Percentiles rank a stretch among this genome's conserved stretches.
Evolutionary conservation across 1,140 invertebrate genomes (phyloP).

Genomic region (Oryctes rhinoceros): DNA sequence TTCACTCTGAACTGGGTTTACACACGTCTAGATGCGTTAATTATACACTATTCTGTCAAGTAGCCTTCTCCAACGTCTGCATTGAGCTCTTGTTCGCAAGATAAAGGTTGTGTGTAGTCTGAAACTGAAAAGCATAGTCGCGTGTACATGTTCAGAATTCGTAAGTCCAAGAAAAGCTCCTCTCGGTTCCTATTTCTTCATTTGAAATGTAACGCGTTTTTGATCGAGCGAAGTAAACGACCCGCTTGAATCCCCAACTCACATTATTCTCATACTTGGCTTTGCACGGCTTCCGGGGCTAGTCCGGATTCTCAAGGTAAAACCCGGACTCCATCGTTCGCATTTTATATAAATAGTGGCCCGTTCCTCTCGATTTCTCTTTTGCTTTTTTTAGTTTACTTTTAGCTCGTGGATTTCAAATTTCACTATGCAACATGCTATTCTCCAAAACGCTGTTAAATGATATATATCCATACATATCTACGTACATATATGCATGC

Average conservation of each 20-base stretch:
- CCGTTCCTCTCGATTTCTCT: not conserved
- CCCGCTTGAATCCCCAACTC: constrained; percentile 46
- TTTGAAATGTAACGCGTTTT: constrained; percentile 56
- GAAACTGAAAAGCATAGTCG: not conserved
- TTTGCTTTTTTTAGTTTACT: not conserved
- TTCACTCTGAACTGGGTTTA: not conserved
- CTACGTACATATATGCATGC: too few species aligned
- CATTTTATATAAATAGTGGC: constrained; percentile 1
- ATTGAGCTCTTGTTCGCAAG: not conserved
- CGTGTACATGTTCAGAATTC: constrained; percentile 48
- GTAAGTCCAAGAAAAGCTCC: constrained; percentile 47
- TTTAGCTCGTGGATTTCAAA: not conserved
- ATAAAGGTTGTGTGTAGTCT: not conserved
- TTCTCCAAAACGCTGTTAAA: too few species aligned
- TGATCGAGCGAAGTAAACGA: constrained; percentile 54
- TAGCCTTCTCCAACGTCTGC: not conserved
- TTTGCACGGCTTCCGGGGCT: constrained; percentile 46
- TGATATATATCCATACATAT: not conserved
- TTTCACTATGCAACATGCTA: not conserved
- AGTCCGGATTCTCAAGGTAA: constrained; percentile 33
- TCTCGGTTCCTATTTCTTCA: constrained; percentile 52
- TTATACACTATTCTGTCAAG: not conserved
- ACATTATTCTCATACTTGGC: constrained; percentile 54
- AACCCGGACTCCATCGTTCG: not conserved
- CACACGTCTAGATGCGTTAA: not conserved